Conservation (phyloP, 2,797 vertebrate species). For the Arrhamphus sclerolepis region DNA sequence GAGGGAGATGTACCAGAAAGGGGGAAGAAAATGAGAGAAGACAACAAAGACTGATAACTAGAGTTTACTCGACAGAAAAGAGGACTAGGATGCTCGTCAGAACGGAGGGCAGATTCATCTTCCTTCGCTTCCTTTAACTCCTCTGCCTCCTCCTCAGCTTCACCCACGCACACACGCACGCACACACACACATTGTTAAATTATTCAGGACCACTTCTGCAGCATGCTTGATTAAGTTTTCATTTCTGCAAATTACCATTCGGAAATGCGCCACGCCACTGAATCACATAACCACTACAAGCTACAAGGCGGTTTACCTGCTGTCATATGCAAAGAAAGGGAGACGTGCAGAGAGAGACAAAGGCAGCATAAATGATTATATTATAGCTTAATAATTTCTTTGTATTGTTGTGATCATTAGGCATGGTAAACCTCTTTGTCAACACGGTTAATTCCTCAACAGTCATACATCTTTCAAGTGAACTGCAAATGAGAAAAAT, state of each 20-base stretch:
- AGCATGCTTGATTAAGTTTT: slow-evolving; percentile 92
- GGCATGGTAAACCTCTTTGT: slow-evolving; percentile 67
- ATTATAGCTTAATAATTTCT: slow-evolving; percentile 74
- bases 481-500: slow-evolving; percentile 43
- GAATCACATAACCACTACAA: slow-evolving; percentile 79
- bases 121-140: slow-evolving; percentile 34
- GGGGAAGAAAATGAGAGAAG: neutral
- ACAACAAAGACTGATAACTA: neutral
- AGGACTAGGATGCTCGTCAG: neutral
- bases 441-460: slow-evolving; percentile 63
- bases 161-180: too few species aligned
- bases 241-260: slow-evolving; percentile 91
- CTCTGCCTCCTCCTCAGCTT: slow-evolving; percentile 27
- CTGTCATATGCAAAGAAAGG: slow-evolving; percentile 47
- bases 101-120: slow-evolving; percentile 12
- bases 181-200: slow-evolving; percentile 72
- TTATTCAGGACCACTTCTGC: slow-evolving; percentile 88
- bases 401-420: slow-evolving; percentile 72
- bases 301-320: slow-evolving; percentile 85
- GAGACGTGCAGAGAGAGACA: slow-evolving; percentile 60
- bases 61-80: neutral
- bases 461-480: slow-evolving; percentile 32
- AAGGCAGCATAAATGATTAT: slow-evolving; percentile 69
- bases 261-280: slow-evolving; percentile 77
- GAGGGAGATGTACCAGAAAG: neutral